phyloP scores from a whole-genome alignment of 2,888 invertebrate genomes.

The Steinernema carpocapsae region DNA sequence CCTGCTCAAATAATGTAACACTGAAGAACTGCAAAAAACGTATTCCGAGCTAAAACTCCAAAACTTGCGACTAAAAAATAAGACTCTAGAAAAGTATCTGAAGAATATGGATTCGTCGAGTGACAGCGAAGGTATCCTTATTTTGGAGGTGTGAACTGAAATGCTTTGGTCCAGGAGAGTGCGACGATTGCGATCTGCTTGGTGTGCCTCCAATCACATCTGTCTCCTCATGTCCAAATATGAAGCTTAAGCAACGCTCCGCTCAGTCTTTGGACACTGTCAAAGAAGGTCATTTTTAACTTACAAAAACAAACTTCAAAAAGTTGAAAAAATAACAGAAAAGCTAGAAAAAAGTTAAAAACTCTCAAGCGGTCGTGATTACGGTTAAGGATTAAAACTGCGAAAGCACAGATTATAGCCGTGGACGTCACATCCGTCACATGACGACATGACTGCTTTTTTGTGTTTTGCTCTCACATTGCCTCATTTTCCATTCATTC shows the following conservation, averaged over 20 bases:
- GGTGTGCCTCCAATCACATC: not conserved
- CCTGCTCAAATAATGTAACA: not conserved
- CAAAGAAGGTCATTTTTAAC: not conserved
- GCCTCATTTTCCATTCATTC: too few relatives aligned
- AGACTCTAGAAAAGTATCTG: not conserved
- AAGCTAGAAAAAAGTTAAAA: too few relatives aligned
- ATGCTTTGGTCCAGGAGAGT: not conserved
- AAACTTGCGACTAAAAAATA: not conserved
- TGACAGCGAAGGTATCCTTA: conserved; percentile 1
- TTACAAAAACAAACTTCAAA: too few relatives aligned
- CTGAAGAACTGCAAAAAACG: not conserved
- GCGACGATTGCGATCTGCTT: not conserved
- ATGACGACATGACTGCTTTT: too few relatives aligned
- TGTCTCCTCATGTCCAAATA: not conserved
- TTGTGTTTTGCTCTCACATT: too few relatives aligned
- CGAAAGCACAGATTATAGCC: too few relatives aligned
- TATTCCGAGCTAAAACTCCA: conserved; percentile 14
- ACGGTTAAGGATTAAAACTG: too few relatives aligned
- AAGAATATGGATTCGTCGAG: not conserved
- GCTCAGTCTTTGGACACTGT: not conserved
- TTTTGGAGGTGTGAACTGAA: not conserved
- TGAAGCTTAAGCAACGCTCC: not conserved
- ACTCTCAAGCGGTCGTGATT: too few relatives aligned
- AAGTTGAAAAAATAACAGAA: too few relatives aligned
- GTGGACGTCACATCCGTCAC: too few relatives aligned